Conservation (phyloP, 2,888 invertebrate species). For the Meteorus cinctellus region DNA sequence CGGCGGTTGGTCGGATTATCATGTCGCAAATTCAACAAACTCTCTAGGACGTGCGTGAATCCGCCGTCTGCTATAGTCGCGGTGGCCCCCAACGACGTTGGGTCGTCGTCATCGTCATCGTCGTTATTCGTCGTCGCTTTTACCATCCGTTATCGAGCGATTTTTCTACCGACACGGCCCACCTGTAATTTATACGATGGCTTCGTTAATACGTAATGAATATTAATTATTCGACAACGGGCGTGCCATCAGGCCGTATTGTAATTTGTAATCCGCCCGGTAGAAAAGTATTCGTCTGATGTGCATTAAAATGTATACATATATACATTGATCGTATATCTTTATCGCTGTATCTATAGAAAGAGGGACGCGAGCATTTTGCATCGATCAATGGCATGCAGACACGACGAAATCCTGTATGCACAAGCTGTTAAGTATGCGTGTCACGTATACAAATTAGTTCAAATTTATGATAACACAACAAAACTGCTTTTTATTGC, state of each 20-base stretch:
- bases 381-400: conserved; percentile 34
- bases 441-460: conserved; percentile 17
- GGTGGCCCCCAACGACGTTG: neutral
- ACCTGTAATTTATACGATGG: conserved; percentile 68
- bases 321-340: neutral
- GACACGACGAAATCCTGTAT: conserved; percentile 43
- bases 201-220: conserved; percentile 73
- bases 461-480: conserved; percentile 12
- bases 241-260: conserved; percentile 56
- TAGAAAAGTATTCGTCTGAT: conserved; percentile 55
- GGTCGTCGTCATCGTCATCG: conserved; percentile 7
- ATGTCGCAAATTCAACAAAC: conserved; percentile 24
- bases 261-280: conserved; percentile 69
- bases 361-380: conserved; percentile 20
- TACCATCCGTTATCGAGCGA: conserved; percentile 43
- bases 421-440: conserved; percentile 29
- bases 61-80: neutral
- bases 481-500: conserved; percentile 12
- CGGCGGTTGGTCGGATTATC: conserved; percentile 56
- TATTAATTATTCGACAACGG: conserved; percentile 71
- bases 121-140: conserved; percentile 30
- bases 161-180: conserved; percentile 51
- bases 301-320: conserved; percentile 16
- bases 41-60: neutral
- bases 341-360: neutral